These are phyloP conservation scores for Tichodroma muraria DNA, from an alignment of 2,113 vertebrate species.

Conservation along the genomic window DNA sequence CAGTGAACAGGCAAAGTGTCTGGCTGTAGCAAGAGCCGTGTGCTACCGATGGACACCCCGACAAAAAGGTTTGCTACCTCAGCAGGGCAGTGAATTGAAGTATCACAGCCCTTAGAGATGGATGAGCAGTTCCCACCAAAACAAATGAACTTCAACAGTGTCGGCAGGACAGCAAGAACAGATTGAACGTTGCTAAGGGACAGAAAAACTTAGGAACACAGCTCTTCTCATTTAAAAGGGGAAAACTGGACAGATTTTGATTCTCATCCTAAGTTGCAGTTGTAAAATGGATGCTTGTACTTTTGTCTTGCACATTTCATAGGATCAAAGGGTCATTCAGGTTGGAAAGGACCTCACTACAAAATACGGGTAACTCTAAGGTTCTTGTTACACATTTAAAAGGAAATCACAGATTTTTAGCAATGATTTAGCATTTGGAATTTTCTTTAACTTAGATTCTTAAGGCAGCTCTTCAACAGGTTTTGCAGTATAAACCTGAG, in stretches of 20 bases:
- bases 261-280: neutral
- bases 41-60: neutral
- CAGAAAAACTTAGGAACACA: neutral
- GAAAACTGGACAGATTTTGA: neutral
- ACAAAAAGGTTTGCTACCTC: conserved; percentile 1
- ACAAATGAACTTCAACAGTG: neutral
- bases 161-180: neutral
- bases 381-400: neutral
- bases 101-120: neutral
- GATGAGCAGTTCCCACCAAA: conserved; percentile 6
- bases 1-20: neutral
- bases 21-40: neutral
- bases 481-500: neutral
- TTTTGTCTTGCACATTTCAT: neutral
- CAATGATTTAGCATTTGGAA: neutral
- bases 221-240: neutral
- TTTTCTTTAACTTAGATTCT: neutral
- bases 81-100: neutral
- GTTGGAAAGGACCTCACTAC: neutral
- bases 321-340: neutral
- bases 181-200: neutral
- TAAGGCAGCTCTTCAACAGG: neutral
- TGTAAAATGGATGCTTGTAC: neutral
- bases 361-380: neutral
- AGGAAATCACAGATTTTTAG: neutral